Evolutionary conservation across 1,140 invertebrate genomes (phyloP), one percentile per base, ranked within the genome.

Genomic region (Copidosoma floridanum): DNA sequence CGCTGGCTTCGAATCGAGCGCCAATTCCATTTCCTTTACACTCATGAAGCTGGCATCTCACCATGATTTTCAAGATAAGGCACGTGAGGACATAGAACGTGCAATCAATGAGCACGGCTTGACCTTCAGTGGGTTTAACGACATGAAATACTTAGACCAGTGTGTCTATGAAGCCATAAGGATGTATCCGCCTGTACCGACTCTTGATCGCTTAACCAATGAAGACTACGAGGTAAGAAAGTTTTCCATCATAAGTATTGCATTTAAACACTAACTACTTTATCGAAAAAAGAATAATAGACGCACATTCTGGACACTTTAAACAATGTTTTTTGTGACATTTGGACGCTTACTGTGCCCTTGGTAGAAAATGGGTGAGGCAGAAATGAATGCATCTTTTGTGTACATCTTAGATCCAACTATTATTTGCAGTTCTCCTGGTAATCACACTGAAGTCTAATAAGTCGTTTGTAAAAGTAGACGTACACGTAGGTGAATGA

Each of bases 1-100:
- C 52, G 83, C 82, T 46, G 83, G 84, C 7, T 84, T 82, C 51
- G 84, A 85, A 53, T 85, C 85, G 0, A 85, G 84, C n/a, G 74
- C 82, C 2, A 77, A 76, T 2, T 70, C 82, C 0, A 72, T 85
- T 10, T 58, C 75, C 2, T 79, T 77, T 48, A 68, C 74, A 2
- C 46, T 77, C 0, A 82, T 81, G 66, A 72, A 77, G 35, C 67
- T 87, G 12, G 83, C 75, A 0, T 71, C 68, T 37, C 53, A 74
- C 44, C 38, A 62, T 7, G 65, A 73, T n/a, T 64, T 47, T 27
- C 75, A 77, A 44, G 70, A 83, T 38, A 80, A 75, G 63, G 64
- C 87, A 0, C 75, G 82, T 14, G 65, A 84, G 61, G 87, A 89
- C 74, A 82, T 90, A 2, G 74, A 84, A 40, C 64, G 68, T 32